Base-by-base conservation (phyloP, 2,797 vertebrate genomes). In the Masticophis lateralis region DNA sequence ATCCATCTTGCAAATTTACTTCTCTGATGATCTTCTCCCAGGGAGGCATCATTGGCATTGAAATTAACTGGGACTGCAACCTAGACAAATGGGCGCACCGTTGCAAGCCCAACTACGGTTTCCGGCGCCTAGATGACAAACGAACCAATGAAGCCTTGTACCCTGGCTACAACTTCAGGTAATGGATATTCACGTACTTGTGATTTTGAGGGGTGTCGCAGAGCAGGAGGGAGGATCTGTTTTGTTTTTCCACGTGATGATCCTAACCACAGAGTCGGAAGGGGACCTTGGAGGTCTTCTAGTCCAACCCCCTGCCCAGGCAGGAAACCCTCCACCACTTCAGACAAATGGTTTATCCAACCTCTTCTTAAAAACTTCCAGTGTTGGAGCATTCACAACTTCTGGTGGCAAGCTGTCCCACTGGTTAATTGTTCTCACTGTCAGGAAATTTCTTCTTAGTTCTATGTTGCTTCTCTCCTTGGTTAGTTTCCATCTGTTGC, bases 41-140 rank as follows among this genome's bases (percentile, higher is more conserved):
- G 98, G 98, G 98, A 2, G 98, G 98, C 89, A 98, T 99, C 92
- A 98, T 99, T 91, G 98, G 98, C 91, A 98, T 99, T 69, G 98
- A 98, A 94, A 99, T 99, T 93, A 98, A 98, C 43, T 99, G 98
- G 98, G 97, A 99, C 91, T 99, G 99, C 92, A 96, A 98, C 96
- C 97, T 99, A 94, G 98, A 99, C 96, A 89, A 88, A 1, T 97
- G 98, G 91, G 96, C 60, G 87, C 95, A 96, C 12, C 96, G 5
- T 91, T 99, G 98, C 94, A 95, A 91, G 5, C 98, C 98, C 37
- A 95, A 93, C 1, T 99, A 99, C 94, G 96, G 97, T 90, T 99
- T 99, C 97, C 97, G 97, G 2, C 97, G 98, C 14, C 97, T 99
- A 51, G 98, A 99, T 2, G 97, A 98, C 97, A 99, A 98, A 93